Evolutionary conservation across 2,113 vertebrate species (phyloP), one percentile per base, ranked within the genome.

Genomic region (Corapipo altera): DNA sequence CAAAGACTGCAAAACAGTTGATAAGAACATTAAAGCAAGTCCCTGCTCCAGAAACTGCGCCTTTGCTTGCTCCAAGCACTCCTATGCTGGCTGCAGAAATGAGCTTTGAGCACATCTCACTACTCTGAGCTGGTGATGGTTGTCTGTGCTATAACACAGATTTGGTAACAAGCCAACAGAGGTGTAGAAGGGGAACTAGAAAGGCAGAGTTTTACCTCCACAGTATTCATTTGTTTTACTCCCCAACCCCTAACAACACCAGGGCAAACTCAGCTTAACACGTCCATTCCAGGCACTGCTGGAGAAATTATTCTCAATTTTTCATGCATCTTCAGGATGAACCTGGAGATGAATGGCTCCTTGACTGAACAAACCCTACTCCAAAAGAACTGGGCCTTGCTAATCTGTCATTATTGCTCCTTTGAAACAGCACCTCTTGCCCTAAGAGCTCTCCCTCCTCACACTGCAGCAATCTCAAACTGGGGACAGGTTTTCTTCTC

Each of bases 11-110:
- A 93, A 93, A 96, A 76, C 12, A 87, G 91, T 85, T 90, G 94
- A 93, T 89, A 96, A 94, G 93, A 77, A 95, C 85, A 90, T 91
- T 95, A 91, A 95, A 94, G 90, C 80, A 58, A 88, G 79, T 43
- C 54, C 16, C 37, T 89, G 91, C 93, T 88, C 91, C 77, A 75
- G 95, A 82, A 91, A 89, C 28, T 67, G 66, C 8, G 33, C 6
- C 0, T 33, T 74, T 44, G 1, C 61, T 85, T 74, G 80, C 70
- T 89, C 77, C 28, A 33, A 93, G 84, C 3, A 9, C 57, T 61
- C 41, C 9, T 1, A 72, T 23, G 39, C 88, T 69, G 44, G 72
- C 6, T 93, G 71, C 82, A 70, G 61, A 69, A 93, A 84, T 48
- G 13, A 85, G 66, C 26, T 75, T 58, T 26, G 54, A 87, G 74